Evolutionary conservation across 2,888 invertebrate species (phyloP), one percentile per base, ranked within the genome.

Genomic region (Zhuqinia jingwanae): DNA sequence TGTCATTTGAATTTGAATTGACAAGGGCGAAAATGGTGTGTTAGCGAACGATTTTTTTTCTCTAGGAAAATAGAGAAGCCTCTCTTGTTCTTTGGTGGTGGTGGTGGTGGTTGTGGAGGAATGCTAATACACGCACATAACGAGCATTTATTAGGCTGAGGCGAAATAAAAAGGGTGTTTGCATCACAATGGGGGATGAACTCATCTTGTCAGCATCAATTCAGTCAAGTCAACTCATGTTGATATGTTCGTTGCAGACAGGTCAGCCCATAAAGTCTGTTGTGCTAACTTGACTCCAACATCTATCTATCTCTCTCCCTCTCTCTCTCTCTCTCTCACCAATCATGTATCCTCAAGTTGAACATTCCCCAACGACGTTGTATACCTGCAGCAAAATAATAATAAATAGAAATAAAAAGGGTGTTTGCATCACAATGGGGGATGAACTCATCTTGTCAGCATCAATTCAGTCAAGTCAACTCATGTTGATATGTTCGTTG

Each of bases 381-480:
- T 50, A 47, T 36, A 80, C 79, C 68, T 68, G 53, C 36, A 53
- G 65, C 68, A 58, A 56, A 45, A n/a, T n/a, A n/a, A n/a, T n/a
- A n/a, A n/a, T n/a, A n/a, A 81, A 47, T 70, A 36, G 36, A 36
- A 36, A 6, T 68, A 47, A 75, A 75, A 36, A 8, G 36, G 3
- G 36, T 8, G 8, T 36, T 36, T 36, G 36, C 36, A 36, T 36
- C 36, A 36, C 8, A 3, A 36, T 36, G 73, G 17, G 65, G 79
- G 87, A 79, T 83, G 87, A 87, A 65, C 83, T 79, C 65, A 75
- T 73, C 82, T 83, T 87, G 73, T 87, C 87, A 87, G 45, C 87
- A 79, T n/a, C n/a, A n/a, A n/a, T n/a, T n/a, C n/a, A 36, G 36
- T 36, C n/a, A n/a, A n/a, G n/a, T n/a, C n/a, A n/a, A n/a, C 77